Evolutionary conservation across 1,140 invertebrate genomes (phyloP).

Genomic region (Lepidotrigona ventralis): DNA sequence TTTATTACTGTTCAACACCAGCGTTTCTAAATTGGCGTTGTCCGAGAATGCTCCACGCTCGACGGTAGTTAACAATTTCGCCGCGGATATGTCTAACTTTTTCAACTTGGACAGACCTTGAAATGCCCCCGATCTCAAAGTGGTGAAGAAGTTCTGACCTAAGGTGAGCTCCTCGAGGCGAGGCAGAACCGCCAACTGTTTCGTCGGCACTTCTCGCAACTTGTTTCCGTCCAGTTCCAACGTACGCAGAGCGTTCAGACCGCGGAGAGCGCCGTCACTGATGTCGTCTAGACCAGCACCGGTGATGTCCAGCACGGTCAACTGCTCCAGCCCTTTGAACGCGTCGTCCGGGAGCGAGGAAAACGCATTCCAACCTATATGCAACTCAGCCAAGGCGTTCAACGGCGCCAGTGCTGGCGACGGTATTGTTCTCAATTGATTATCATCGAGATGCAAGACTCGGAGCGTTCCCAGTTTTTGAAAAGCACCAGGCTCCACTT

Average conservation of each 20-base stretch:
- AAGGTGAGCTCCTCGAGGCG: constrained; percentile 89
- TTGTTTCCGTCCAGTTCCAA: constrained; percentile 90
- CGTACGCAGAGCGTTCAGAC: constrained; percentile 86
- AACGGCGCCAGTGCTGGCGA: constrained; percentile 86
- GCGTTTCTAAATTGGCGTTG: constrained; percentile 89
- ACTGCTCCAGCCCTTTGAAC: constrained; percentile 86
- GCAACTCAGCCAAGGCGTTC: constrained; percentile 89
- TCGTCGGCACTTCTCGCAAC: constrained; percentile 87
- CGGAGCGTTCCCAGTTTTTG: constrained; percentile 87
- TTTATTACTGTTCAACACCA: constrained; percentile 89
- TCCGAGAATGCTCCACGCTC: constrained; percentile 88
- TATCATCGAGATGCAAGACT: constrained; percentile 91
- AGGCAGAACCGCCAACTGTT: constrained; percentile 85
- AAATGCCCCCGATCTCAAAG: constrained; percentile 86
- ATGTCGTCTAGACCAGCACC: constrained; percentile 89
- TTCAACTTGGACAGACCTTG: constrained; percentile 88
- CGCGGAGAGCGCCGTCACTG: constrained; percentile 87
- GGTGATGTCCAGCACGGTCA: constrained; percentile 89
- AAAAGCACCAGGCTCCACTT: constrained; percentile 89
- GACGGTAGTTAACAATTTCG: constrained; percentile 85
- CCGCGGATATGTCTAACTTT: constrained; percentile 88
- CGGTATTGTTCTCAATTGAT: constrained; percentile 88
- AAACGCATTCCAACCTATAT: constrained; percentile 91
- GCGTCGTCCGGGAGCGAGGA: constrained; percentile 86
- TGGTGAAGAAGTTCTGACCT: constrained; percentile 90